A percentile compares a stretch with the other conserved stretches of the same genome.
phyloP scores from a whole-genome alignment of 2,888 invertebrate genomes.

The Dasysyrphus albostriatus region DNA sequence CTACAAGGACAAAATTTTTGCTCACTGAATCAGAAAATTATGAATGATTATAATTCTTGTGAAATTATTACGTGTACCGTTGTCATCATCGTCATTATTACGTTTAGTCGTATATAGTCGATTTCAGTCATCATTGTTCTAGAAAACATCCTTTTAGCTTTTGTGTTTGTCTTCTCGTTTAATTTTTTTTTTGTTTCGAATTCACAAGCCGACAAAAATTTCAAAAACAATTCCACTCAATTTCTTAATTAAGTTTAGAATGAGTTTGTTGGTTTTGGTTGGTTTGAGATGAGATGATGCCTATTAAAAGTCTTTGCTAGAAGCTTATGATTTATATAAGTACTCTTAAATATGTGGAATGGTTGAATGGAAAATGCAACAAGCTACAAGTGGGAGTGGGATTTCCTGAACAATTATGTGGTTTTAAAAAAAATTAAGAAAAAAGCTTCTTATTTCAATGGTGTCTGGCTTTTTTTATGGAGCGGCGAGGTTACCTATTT shows the following conservation, averaged over 20 bases:
- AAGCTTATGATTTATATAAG: background rate
- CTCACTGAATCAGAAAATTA: slow-evolving; percentile 68
- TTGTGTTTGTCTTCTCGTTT: slow-evolving; percentile 31
- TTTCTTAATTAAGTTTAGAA: slow-evolving; percentile 68
- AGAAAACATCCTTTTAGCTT: slow-evolving; percentile 24
- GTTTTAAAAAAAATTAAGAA: too few relatives aligned
- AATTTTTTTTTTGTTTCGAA: background rate
- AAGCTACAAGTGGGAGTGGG: background rate
- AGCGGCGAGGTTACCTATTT: too few relatives aligned
- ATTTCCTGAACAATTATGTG: too few relatives aligned
- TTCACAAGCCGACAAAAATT: slow-evolving; percentile 19
- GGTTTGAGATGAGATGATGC: slow-evolving; percentile 16
- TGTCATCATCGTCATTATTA: background rate
- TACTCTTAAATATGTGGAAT: background rate
- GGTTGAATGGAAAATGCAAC: slow-evolving; percentile 37
- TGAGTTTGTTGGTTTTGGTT: slow-evolving; percentile 47
- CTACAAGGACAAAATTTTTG: slow-evolving; percentile 25
- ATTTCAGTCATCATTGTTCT: background rate
- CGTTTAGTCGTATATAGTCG: background rate
- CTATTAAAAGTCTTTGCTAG: slow-evolving; percentile 19
- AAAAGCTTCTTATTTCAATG: too few relatives aligned
- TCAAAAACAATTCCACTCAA: slow-evolving; percentile 66
- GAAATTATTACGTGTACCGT: too few relatives aligned
- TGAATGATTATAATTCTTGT: slow-evolving; percentile 64
- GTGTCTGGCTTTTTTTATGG: too few relatives aligned